Evolutionary conservation across 2,113 vertebrate species (phyloP), one percentile per base, ranked within the genome.

Genomic region (Cephalopholis sonnerati): DNA sequence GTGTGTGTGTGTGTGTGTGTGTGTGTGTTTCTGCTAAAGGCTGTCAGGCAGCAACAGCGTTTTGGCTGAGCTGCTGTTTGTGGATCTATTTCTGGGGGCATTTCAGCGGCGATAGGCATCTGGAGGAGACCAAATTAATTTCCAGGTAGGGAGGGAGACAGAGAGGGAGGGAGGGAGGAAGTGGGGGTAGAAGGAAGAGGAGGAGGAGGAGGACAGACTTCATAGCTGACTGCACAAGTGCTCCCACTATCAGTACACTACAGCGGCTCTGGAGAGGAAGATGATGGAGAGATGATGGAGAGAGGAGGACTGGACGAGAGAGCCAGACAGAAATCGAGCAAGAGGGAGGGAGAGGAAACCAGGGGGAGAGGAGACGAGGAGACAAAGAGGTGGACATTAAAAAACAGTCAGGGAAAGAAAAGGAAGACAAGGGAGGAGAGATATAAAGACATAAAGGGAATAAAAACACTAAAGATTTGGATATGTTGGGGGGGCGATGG

Each of bases 51-150:
- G 85, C 66, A 27, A 22, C n/a, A 58, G 83, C 48, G 70, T 91
- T 87, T 89, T 83, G 85, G 82, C 84, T 86, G 83, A 91, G 89
- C 85, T 70, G 84, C 96, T 95, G 95, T 96, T 96, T 93, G 94
- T 93, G 91, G 96, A 97, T 97, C 97, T 97, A 96, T 97, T 98
- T 98, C 97, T 96, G 96, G 95, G 85, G 87, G 96, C 97, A 96
- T 97, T 97, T 97, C 95, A 96, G 94, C 9, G 6, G 92, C 96
- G 96, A 98, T 97, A 96, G 96, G 95, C 96, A 97, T 99, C 97
- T 97, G 91, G 92, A 97, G 81, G 74, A 98, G 96, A 97, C 96
- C 96, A 97, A 98, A 98, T 98, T 98, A 97, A 99, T 98, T 99
- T 98, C 95, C 89, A 93, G 84, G 77, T 77, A 79, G 96, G 93